These are phyloP conservation scores for Hirtodrosophila histrioides DNA, from an alignment of 2,888 invertebrate genomes.

Conservation along the genomic window DNA sequence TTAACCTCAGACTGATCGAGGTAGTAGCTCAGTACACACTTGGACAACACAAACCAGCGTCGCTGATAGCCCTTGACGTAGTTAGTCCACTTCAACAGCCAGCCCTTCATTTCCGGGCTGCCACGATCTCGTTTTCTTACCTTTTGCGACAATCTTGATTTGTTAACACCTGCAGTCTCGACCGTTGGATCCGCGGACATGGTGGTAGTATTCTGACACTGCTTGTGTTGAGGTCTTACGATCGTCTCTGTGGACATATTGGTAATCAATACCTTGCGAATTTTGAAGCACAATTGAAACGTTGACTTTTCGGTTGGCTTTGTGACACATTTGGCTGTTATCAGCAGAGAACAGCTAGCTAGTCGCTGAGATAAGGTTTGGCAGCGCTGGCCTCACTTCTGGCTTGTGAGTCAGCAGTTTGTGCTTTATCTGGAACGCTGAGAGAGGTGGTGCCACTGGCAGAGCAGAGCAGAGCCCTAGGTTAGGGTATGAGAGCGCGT, in stretches of 20 bases:
- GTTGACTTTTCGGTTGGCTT: slow-evolving; percentile 13
- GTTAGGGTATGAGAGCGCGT: slow-evolving; percentile 18
- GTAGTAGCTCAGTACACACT: slow-evolving; percentile 93
- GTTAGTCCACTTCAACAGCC: slow-evolving; percentile 99
- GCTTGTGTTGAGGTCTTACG: slow-evolving; percentile 10
- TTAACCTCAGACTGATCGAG: slow-evolving; percentile 99
- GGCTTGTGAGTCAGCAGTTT: slow-evolving; percentile 34
- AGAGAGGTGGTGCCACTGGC: slow-evolving; percentile 4
- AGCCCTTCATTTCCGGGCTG: slow-evolving; percentile 87
- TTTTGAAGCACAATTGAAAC: slow-evolving; percentile 25
- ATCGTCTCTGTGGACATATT: slow-evolving; percentile 41
- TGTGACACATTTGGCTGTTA: slow-evolving; percentile 17
- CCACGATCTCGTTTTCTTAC: slow-evolving; percentile 12
- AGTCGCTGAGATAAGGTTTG: slow-evolving; percentile 35
- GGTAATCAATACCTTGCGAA: slow-evolving; percentile 28
- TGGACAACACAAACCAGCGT: slow-evolving; percentile 99
- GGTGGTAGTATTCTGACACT: slow-evolving; percentile 18
- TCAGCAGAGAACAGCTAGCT: slow-evolving; percentile 1
- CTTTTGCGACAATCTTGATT: slow-evolving; percentile 26
- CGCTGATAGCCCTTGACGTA: slow-evolving; percentile 99
- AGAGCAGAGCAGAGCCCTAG: slow-evolving; percentile 23
- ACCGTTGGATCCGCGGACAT: slow-evolving; percentile 2
- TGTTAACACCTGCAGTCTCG: slow-evolving; percentile 12
- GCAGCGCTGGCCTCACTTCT: slow-evolving; percentile 17
- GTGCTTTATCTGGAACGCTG: slow-evolving; percentile 26